Evolutionary conservation across 2,113 vertebrate species (phyloP).

Genomic region (Vicugna pacos): DNA sequence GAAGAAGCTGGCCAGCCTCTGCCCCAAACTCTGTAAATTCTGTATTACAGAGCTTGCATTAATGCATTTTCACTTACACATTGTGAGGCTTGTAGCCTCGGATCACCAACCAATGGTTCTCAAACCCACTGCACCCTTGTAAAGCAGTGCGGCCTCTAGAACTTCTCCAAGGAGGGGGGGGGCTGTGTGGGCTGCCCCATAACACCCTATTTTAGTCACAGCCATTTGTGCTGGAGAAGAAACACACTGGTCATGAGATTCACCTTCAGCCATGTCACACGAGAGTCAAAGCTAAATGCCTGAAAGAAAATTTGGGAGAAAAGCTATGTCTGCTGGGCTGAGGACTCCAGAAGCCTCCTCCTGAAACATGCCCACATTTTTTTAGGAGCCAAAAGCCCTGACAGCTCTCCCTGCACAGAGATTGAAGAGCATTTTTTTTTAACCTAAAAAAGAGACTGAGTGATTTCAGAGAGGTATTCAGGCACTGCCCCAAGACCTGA

Average conservation of each 20-base stretch:
- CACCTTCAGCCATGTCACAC: slow-evolving; percentile 1
- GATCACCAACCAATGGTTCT: neutral
- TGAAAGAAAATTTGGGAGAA: neutral
- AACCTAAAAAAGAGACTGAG: neutral
- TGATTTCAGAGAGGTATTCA: slow-evolving; percentile 1
- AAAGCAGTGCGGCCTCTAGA: neutral
- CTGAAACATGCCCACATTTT: neutral
- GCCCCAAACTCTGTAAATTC: neutral
- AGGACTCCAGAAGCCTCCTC: neutral
- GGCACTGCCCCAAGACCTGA: neutral
- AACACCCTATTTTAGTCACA: slow-evolving; percentile 55
- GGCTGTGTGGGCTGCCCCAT: neutral
- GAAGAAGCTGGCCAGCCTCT: neutral
- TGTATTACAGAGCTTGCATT: neutral
- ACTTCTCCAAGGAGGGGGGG: neutral
- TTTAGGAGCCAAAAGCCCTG: neutral
- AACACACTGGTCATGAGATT: slow-evolving; percentile 27
- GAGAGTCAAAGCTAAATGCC: neutral
- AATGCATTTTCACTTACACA: neutral
- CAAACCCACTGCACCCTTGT: neutral
- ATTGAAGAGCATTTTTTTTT: neutral
- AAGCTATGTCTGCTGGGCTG: neutral
- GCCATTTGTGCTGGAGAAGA: slow-evolving; percentile 45
- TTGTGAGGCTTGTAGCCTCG: neutral
- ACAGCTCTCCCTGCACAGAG: neutral